These are phyloP conservation scores for Papilio aristodemus DNA, from an alignment of 1,140 invertebrate species.

Conservation along the genomic window DNA sequence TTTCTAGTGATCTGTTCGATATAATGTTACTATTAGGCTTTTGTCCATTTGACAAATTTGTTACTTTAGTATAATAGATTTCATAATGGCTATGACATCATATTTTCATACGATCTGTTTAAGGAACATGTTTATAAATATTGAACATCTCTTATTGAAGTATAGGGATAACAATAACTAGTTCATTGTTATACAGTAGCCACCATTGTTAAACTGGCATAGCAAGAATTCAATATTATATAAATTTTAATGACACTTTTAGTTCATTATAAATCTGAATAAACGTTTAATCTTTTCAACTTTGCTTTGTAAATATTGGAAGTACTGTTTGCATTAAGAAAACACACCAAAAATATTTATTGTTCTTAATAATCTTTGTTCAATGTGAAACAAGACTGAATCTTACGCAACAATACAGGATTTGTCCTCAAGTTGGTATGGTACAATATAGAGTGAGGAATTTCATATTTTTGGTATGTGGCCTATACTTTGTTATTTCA, in stretches of 20 bases:
- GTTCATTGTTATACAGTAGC: background rate
- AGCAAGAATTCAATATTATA: background rate
- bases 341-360: constrained; percentile 31
- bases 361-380: constrained; percentile 13
- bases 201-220: background rate
- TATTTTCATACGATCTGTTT: constrained; percentile 10
- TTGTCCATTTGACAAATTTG: constrained; percentile 17
- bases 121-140: background rate
- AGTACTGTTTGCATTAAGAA: background rate
- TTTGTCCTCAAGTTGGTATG: background rate
- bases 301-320: constrained; percentile 20
- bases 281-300: background rate
- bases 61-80: constrained; percentile 1
- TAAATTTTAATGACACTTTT: background rate
- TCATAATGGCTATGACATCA: background rate
- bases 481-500: background rate
- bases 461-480: constrained; percentile 14
- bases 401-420: constrained; percentile 4
- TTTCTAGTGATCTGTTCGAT: constrained; percentile 8
- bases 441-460: constrained; percentile 3
- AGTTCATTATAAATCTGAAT: background rate
- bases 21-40: constrained; percentile 11
- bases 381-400: constrained; percentile 27
- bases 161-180: background rate
- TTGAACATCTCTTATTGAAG: background rate